Evolutionary conservation across 2,888 invertebrate genomes (phyloP).

Genomic region (Melanargia galathea): DNA sequence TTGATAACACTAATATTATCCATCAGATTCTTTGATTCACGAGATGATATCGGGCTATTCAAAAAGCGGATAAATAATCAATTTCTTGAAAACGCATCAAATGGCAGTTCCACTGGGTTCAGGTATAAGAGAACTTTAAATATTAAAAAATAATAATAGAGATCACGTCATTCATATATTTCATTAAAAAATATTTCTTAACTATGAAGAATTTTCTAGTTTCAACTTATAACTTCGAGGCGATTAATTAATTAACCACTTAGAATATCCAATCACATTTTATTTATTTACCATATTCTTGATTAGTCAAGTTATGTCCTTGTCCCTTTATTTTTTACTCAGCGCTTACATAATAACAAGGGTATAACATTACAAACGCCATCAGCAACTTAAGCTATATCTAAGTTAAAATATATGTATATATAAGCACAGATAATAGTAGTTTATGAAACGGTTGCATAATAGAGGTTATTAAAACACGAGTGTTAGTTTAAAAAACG

Average conservation of each 20-base stretch:
- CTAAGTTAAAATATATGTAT: background rate
- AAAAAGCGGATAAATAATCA: no score
- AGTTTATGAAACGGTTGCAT: no score
- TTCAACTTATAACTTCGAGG: background rate
- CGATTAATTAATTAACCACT: constrained; percentile 1
- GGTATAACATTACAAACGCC: no score
- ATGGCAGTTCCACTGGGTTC: no score
- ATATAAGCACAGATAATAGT: no score
- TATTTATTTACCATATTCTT: background rate
- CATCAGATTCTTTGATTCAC: no score
- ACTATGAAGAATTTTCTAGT: background rate
- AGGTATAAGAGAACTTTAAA: no score
- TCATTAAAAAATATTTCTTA: background rate
- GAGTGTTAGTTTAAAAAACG: no score
- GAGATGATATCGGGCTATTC: no score
- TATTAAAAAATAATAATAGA: background rate
- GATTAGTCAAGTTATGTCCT: background rate
- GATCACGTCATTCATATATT: background rate
- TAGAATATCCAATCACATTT: background rate
- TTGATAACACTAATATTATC: no score
- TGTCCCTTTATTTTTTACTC: background rate
- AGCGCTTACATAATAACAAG: background rate
- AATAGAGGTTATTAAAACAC: no score
- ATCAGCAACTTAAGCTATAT: background rate
- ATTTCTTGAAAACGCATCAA: no score